Conservation (phyloP, 1,140 invertebrate genomes). For the Nymphalis io region DNA sequence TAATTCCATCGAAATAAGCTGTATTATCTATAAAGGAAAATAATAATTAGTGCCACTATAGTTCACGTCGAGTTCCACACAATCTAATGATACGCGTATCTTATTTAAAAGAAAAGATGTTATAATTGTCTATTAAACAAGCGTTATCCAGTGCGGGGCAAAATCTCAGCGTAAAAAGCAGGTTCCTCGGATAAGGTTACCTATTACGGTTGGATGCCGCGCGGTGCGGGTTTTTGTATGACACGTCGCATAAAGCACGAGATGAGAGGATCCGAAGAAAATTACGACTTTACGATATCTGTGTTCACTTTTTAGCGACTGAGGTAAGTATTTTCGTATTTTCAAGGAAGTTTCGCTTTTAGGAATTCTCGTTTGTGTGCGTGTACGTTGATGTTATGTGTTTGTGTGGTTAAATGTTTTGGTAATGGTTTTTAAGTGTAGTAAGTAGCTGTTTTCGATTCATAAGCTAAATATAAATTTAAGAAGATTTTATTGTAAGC, state of each 20-base stretch:
- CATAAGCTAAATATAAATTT: too few relatives aligned
- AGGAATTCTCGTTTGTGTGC: not conserved
- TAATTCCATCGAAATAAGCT: too few relatives aligned
- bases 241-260: conserved; percentile 45
- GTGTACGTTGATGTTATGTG: not conserved
- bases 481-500: too few relatives aligned
- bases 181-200: conserved; percentile 55
- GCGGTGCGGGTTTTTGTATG: conserved; percentile 47
- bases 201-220: conserved; percentile 58
- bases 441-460: too few relatives aligned
- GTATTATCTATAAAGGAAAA: too few relatives aligned
- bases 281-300: conserved; percentile 16
- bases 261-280: conserved; percentile 22
- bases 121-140: conserved; percentile 30
- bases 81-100: conserved; percentile 7
- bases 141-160: conserved; percentile 17
- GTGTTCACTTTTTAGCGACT: conserved; percentile 10
- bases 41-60: too few relatives aligned
- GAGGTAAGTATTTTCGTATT: not conserved
- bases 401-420: not conserved
- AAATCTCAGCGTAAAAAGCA: conserved; percentile 45
- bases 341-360: conserved; percentile 3
- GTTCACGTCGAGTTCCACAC: not conserved
- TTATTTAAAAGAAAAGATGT: not conserved
- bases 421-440: too few relatives aligned